Conservation (phyloP, 92 coral and sea anemone genomes). For the Paragorgia papillata region DNA sequence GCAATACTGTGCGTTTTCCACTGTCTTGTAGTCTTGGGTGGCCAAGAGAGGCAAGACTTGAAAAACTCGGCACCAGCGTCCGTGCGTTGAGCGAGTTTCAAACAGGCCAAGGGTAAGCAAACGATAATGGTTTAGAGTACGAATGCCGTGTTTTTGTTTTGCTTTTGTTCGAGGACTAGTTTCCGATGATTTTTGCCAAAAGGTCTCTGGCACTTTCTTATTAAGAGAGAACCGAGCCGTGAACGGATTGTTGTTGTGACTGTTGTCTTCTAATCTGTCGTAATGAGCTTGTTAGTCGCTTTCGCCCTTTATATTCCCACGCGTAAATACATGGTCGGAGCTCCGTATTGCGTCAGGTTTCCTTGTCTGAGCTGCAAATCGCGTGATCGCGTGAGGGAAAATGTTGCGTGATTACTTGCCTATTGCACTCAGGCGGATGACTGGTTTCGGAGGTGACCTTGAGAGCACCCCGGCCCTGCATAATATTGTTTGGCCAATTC, state of each 20-base stretch:
- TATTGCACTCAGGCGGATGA: neutral
- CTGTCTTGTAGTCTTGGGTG: slow-evolving; percentile 36
- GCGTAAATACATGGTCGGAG: neutral
- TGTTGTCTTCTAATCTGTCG: slow-evolving; percentile 24
- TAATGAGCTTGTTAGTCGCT: neutral
- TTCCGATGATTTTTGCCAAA: slow-evolving; percentile 34
- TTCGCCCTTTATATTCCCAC: neutral
- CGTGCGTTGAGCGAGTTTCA: too few relatives aligned
- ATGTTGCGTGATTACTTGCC: neutral
- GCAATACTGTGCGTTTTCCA: slow-evolving; percentile 13
- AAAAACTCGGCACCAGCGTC: too few relatives aligned
- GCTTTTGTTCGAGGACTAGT: slow-evolving; percentile 10
- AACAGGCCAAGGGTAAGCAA: too few relatives aligned
- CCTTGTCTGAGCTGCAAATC: neutral
- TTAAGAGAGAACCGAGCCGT: neutral
- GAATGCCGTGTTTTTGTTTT: neutral
- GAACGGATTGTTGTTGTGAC: slow-evolving; percentile 21
- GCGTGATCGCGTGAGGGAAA: neutral
- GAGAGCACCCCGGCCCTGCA: neutral
- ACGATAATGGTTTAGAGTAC: too few relatives aligned
- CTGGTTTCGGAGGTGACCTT: slow-evolving; percentile 22
- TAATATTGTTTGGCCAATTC: slow-evolving; percentile 38
- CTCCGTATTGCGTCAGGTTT: neutral
- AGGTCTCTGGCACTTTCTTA: neutral
- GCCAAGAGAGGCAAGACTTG: slow-evolving; percentile 6